phyloP scores from a whole-genome alignment of 2,797 vertebrate genomes.

The Valencia hispanica region DNA sequence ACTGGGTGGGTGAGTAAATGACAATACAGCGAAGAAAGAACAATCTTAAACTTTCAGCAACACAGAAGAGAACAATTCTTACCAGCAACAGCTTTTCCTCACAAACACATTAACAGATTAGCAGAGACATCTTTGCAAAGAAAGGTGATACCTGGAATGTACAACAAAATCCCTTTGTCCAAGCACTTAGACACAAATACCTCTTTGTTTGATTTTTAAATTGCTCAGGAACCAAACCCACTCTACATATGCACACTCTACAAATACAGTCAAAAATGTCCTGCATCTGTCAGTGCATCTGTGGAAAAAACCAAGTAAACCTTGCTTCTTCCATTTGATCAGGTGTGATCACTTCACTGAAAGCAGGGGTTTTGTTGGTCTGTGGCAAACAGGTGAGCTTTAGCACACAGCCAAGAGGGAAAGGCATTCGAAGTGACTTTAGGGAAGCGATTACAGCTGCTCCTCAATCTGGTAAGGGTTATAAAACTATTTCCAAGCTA shows the following conservation, averaged over 20 bases:
- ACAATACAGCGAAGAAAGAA: not conserved
- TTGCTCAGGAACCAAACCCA: not conserved
- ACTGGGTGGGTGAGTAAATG: not conserved
- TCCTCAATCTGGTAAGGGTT: no score
- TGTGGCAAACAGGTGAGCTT: not conserved
- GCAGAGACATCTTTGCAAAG: not conserved
- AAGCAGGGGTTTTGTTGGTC: not conserved
- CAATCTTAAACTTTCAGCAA: not conserved
- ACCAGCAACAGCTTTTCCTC: not conserved
- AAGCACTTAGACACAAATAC: not conserved
- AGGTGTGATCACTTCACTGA: no score
- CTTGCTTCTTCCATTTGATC: no score
- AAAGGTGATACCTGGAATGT: not conserved
- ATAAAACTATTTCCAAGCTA: not conserved
- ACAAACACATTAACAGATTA: not conserved
- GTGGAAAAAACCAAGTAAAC: no score
- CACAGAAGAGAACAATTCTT: not conserved
- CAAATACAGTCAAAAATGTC: no score
- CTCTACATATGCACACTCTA: not conserved
- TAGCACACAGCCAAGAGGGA: not conserved
- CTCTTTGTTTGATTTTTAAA: not conserved
- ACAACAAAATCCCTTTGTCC: not conserved
- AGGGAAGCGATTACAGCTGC: not conserved
- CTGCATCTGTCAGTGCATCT: no score
- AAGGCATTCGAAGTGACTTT: no score